phyloP scores from a whole-genome alignment of 92 coral and sea anemone genomes.

The Metridium senile region DNA sequence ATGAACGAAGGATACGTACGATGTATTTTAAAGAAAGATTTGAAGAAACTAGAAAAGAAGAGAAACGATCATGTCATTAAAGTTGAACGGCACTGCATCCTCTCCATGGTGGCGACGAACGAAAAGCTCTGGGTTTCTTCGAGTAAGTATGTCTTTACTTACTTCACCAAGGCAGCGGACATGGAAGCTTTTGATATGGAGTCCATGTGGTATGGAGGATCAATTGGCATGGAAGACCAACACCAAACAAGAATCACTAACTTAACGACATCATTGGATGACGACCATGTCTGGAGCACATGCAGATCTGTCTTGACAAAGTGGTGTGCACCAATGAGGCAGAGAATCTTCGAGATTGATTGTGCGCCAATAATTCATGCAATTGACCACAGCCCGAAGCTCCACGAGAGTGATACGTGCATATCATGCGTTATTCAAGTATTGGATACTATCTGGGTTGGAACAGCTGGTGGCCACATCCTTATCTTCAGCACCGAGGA shows the following conservation, averaged over 20 bases:
- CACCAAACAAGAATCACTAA: slow-evolving; percentile 74
- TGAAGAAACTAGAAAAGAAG: slow-evolving; percentile 74
- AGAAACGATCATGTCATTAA: slow-evolving; percentile 42
- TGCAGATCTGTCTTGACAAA: slow-evolving; percentile 82
- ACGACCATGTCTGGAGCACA: slow-evolving; percentile 66
- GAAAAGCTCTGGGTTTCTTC: slow-evolving; percentile 84
- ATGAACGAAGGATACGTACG: slow-evolving; percentile 77
- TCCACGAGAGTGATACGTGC: slow-evolving; percentile 54
- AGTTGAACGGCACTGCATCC: slow-evolving; percentile 77
- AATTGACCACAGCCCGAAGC: not conserved
- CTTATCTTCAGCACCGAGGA: slow-evolving; percentile 76
- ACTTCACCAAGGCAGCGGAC: slow-evolving; percentile 74
- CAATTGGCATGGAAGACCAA: slow-evolving; percentile 64
- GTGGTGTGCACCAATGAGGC: slow-evolving; percentile 74
- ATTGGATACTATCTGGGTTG: slow-evolving; percentile 89
- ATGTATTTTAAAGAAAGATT: slow-evolving; percentile 68
- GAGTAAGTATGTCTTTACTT: slow-evolving; percentile 80
- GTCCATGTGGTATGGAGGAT: slow-evolving; percentile 90
- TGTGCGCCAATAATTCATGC: slow-evolving; percentile 58
- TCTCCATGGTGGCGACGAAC: slow-evolving; percentile 56
- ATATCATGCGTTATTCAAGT: slow-evolving; percentile 79
- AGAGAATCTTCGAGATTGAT: slow-evolving; percentile 65
- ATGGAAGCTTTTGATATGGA: slow-evolving; percentile 91
- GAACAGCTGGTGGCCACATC: slow-evolving; percentile 85
- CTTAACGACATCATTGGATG: slow-evolving; percentile 56